A percentile compares a stretch with the other conserved stretches of the same genome.
Evolutionary conservation across 2,888 invertebrate species (phyloP).

Genomic region (Ormyrus rosae): DNA sequence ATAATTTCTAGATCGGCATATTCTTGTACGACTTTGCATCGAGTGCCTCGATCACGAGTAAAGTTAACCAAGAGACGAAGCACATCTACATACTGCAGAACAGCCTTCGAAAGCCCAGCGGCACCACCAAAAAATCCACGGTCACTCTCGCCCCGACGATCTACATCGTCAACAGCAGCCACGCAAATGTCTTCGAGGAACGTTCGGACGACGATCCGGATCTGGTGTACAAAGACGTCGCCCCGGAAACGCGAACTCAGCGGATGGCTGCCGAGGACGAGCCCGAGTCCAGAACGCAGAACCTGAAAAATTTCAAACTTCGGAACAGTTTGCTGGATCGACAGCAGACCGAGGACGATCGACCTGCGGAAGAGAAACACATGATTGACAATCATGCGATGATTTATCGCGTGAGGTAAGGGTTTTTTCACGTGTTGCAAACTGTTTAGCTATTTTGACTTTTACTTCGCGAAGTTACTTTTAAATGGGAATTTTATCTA

Average conservation of each 20-base stretch:
- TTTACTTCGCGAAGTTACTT: not conserved
- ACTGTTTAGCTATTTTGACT: not conserved
- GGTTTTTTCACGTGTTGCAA: not conserved
- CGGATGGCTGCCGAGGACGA: conserved; percentile 34
- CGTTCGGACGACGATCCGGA: conserved; percentile 50
- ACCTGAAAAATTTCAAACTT: conserved; percentile 67
- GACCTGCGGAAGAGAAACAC: conserved; percentile 61
- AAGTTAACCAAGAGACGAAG: conserved; percentile 71
- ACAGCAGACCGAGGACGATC: conserved; percentile 39
- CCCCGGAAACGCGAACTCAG: conserved; percentile 37
- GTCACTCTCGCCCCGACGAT: conserved; percentile 47
- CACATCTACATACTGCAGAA: conserved; percentile 72
- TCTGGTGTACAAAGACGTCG: conserved; percentile 22
- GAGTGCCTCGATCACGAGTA: conserved; percentile 68
- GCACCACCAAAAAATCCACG: conserved; percentile 42
- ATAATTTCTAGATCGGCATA: conserved; percentile 66
- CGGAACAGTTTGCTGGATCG: conserved; percentile 64
- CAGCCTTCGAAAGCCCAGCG: conserved; percentile 61
- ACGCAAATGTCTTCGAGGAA: conserved; percentile 40
- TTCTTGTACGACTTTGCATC: conserved; percentile 73
- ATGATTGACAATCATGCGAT: conserved; percentile 70
- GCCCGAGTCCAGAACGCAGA: conserved; percentile 65
- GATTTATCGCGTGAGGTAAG: conserved; percentile 69
- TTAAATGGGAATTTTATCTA: too few relatives aligned
- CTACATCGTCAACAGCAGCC: conserved; percentile 44